These are phyloP conservation scores for Lipophrys pholis DNA, from an alignment of 2,113 vertebrate species.

Conservation along the genomic window DNA sequence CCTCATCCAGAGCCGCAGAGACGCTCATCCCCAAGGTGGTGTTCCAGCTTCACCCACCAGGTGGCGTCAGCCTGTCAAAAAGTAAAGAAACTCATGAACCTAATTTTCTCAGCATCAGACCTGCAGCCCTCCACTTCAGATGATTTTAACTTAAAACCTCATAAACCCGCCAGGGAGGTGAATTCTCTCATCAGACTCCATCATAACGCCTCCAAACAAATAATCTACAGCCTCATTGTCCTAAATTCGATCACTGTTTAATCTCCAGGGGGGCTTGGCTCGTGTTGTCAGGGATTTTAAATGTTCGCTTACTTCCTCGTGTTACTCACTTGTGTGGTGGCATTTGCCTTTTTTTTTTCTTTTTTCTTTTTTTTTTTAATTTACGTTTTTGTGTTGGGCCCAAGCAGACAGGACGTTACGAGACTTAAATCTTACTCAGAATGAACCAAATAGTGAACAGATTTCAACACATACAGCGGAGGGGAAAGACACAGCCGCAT, in stretches of 20 bases:
- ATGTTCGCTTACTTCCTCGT: conserved; percentile 54
- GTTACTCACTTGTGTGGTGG: conserved; percentile 42
- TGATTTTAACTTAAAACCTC: conserved; percentile 59
- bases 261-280: conserved; percentile 31
- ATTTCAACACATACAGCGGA: conserved; percentile 31
- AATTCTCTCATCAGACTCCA: conserved; percentile 2
- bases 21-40: conserved; percentile 38
- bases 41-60: conserved; percentile 54
- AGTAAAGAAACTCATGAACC: conserved; percentile 8
- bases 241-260: conserved; percentile 45
- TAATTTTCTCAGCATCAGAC: conserved; percentile 43
- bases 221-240: conserved; percentile 9
- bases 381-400: conserved; percentile 57
- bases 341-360: conserved; percentile 18
- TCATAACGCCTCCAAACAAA: neutral
- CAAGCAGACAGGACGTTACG: conserved; percentile 27
- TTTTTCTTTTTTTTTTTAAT: no score
- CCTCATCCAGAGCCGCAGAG: conserved; percentile 23
- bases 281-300: conserved; percentile 62
- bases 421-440: conserved; percentile 56
- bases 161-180: conserved; percentile 5
- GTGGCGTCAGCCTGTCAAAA: conserved; percentile 52
- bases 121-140: conserved; percentile 41
- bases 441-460: conserved; percentile 61
- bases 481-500: conserved; percentile 34